A percentile compares a stretch with the other conserved stretches of the same genome.
These are phyloP conservation scores for Phortica magna DNA, from an alignment of 2,888 invertebrate species.

Conservation along the genomic window DNA sequence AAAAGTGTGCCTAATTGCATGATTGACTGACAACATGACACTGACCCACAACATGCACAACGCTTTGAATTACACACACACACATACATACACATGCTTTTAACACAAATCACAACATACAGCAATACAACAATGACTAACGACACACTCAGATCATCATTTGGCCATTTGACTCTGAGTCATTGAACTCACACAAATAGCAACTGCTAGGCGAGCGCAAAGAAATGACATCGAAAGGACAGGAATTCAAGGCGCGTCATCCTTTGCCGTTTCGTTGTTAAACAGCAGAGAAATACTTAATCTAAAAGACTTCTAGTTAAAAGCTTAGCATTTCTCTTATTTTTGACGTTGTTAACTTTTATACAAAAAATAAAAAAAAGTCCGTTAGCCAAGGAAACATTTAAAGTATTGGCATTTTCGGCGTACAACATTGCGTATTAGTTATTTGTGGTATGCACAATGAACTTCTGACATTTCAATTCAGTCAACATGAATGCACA, in stretches of 20 bases:
- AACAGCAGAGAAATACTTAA: neutral
- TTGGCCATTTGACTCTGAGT: neutral
- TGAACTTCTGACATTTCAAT: neutral
- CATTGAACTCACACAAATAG: neutral
- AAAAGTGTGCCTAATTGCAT: neutral
- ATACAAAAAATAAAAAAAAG: neutral
- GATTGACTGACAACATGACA: neutral
- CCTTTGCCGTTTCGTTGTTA: neutral
- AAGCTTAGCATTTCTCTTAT: neutral
- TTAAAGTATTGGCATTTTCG: neutral
- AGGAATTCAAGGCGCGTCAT: constrained; percentile 12
- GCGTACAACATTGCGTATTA: neutral
- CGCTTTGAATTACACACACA: neutral
- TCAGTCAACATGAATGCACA: neutral
- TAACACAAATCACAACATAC: no score
- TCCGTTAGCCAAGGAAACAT: neutral
- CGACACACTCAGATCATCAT: neutral
- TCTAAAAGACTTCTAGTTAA: neutral
- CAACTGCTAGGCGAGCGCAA: neutral
- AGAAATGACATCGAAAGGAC: neutral
- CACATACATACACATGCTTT: no score
- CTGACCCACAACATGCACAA: neutral
- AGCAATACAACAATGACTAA: neutral
- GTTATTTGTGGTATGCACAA: neutral
- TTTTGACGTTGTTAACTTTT: neutral